Percentiles rank a stretch among this genome's conserved stretches.
These are phyloP conservation scores for Papilio polyxenes DNA, from an alignment of 1,140 invertebrate species.

Conservation along the genomic window DNA sequence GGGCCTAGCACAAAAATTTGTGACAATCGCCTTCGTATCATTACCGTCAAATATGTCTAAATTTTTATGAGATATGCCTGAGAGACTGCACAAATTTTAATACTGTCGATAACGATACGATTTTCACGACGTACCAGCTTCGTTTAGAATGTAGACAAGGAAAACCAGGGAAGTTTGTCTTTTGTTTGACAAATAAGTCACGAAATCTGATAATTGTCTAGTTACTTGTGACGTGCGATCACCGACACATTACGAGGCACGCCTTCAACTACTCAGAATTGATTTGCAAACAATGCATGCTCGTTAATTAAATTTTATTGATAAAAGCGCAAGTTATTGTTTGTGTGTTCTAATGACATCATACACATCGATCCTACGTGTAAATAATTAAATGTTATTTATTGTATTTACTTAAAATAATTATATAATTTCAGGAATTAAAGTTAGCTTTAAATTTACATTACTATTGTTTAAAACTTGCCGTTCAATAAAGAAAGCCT, in stretches of 20 bases:
- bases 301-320: conserved; percentile 3
- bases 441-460: background rate
- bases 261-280: background rate
- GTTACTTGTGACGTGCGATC: conserved; percentile 2
- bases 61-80: too few relatives aligned
- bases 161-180: background rate
- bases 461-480: too few relatives aligned
- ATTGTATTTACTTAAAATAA: background rate
- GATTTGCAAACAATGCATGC: conserved; percentile 15
- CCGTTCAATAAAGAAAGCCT: background rate
- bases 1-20: too few relatives aligned
- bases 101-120: too few relatives aligned
- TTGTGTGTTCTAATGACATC: background rate
- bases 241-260: background rate
- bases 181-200: conserved; percentile 10
- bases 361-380: background rate
- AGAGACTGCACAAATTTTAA: too few relatives aligned
- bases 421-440: background rate
- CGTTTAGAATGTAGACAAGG: too few relatives aligned
- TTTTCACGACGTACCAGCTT: too few relatives aligned
- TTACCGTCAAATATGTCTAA: too few relatives aligned
- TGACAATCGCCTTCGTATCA: too few relatives aligned
- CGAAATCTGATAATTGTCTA: background rate
- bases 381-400: background rate
- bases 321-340: background rate